Evolutionary conservation across 2,113 vertebrate species (phyloP), one percentile per base, ranked within the genome.

Genomic region (Hystrix brachyura): DNA sequence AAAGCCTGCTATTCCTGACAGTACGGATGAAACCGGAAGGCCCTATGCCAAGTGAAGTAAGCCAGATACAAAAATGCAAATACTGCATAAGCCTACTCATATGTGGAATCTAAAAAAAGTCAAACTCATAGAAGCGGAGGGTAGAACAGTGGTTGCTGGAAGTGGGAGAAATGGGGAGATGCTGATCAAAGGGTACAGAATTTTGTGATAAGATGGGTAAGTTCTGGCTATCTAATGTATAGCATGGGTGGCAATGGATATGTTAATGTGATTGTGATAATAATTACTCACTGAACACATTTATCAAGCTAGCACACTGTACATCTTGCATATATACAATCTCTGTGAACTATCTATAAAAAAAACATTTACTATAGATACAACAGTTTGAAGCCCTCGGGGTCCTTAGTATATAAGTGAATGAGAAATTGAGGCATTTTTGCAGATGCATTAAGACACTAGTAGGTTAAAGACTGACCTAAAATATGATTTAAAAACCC

Each of bases 351-450:
- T 93, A 64, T 46, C 55, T 71, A 23, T 59, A 55, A 84, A 78
- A 38, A 38, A 76, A 67, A 62, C 65, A 72, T 59, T 51, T 15
- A 11, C 25, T 25, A 29, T 0, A 48, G 4, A 57, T 65, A 85
- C 8, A 69, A 53, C 27, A 13, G 62, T 93, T 87, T 92, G 25
- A 62, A 78, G 34, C 51, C 3, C 51, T 67, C 1, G 18, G 23
- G 8, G 46, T 65, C 91, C 34, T 67, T 82, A 51, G 19, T 43
- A 13, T 88, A 17, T 21, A 65, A 80, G 3, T 8, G 43, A 95
- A 34, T 82, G 67, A 93, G 87, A 96, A 86, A 86, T 46, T 25
- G 91, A 43, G 78, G 12, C 43, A 51, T 93, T 92, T 95, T 92
- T 94, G 53, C 87, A 72, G 53, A 84, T 57, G 57, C 15, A 69